Base-by-base conservation (phyloP, 1,140 invertebrate genomes). In the Gryllus bimaculatus region DNA sequence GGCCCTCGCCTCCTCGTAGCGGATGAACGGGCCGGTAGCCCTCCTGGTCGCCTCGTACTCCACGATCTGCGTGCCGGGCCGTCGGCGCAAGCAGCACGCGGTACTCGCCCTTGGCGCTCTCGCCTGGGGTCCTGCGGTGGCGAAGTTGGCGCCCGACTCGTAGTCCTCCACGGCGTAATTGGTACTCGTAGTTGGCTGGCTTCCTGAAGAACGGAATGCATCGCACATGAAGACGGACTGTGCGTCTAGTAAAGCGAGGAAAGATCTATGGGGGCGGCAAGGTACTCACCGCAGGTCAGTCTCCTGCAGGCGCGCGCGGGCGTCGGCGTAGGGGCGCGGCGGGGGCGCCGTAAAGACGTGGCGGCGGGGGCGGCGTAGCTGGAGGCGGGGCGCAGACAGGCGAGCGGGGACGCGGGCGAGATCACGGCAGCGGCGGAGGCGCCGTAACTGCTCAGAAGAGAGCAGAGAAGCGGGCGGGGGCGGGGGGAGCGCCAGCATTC, bases 101-200 rank as follows among this genome's bases (percentile, higher is more conserved):
- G 88, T 95, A 96, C 84, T 92, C 90, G 83, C 94, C 94, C 84
- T 90, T 91, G 78, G 94, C 91, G 49, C 90, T 87, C 85, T 95
- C 92, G 75, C 93, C 94, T 84, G 94, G 91, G 80, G 83, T 90
- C 90, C 87, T 83, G 90, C 90, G 86, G 95, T 94, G 81, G 93
- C 92, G 85, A 95, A 95, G 83, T 92, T 90, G 82, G 90, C 91
- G 83, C 93, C 93, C 82, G 90, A 90, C 86, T 93, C 90, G 76
- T 89, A 88, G 84, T 94, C 93, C 83, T 93, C 91, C 79, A 95
- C 93, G 86, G 94, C 91, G 85, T 94, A 95, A n/a, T 83, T 90
- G 91, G 88, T 94, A 96, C 85, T 95, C 90, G 86, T 96, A 96
- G 85, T 94, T 93, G 26, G 93, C 93, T 81, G 92, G 92, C 86